Evolutionary conservation across 2,113 vertebrate species (phyloP).

Genomic region (Leptobrachium ailaonicum): DNA sequence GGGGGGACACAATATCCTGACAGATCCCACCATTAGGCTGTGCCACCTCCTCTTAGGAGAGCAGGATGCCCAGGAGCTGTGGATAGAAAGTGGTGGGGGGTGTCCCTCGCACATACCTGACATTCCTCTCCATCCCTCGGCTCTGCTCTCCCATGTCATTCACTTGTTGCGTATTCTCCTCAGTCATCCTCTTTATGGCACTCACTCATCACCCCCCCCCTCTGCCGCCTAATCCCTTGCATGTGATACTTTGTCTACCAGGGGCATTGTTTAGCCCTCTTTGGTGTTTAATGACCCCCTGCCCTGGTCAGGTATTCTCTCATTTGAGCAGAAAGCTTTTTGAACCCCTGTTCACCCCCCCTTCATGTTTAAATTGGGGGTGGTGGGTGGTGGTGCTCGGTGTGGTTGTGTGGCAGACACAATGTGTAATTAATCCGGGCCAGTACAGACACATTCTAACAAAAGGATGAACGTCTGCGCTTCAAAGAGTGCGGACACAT

Average conservation of each 20-base stretch:
- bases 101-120: neutral
- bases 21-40: neutral
- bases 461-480: too few species aligned
- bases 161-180: neutral
- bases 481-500: too few species aligned
- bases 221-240: neutral
- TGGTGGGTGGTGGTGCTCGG: too few species aligned
- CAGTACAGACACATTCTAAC: too few species aligned
- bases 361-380: too few species aligned
- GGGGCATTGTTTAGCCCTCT: neutral
- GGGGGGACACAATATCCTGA: neutral
- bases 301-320: neutral
- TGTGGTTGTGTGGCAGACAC: too few species aligned
- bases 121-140: conserved; percentile 29
- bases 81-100: conserved; percentile 11
- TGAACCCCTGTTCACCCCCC: too few species aligned
- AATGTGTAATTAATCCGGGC: too few species aligned
- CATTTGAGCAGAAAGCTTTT: too few species aligned
- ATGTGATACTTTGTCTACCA: neutral
- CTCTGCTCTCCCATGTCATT: conserved; percentile 13
- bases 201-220: neutral
- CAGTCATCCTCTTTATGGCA: neutral
- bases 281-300: neutral
- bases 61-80: conserved; percentile 53
- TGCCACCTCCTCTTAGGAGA: neutral